Base-by-base conservation (phyloP, 2,797 vertebrate species). In the Coregonus ussuriensis region DNA sequence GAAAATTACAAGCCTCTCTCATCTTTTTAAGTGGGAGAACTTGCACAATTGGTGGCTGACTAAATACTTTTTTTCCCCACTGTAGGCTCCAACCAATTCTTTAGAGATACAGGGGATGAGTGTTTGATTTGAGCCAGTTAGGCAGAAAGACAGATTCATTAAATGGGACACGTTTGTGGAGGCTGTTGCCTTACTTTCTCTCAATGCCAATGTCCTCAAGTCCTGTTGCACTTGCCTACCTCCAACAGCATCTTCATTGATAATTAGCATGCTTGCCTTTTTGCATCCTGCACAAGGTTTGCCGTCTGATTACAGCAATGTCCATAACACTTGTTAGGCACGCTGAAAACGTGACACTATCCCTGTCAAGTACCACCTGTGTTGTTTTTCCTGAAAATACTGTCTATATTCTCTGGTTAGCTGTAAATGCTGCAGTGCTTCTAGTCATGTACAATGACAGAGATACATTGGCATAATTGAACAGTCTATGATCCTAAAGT, bases 121-220 rank as follows among this genome's bases (percentile, higher is more conserved):
- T 63, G 35, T 74, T 47, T 6, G 29, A 33, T 79, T 74, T 51
- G 51, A 79, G 51, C 59, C 68, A 59, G 9, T 18, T 72, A 74
- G 65, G 80, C 33, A 21, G 41, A 79, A 75, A 79, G 68, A 75
- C 77, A 75, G 63, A n/a, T 16, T 53, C 29, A 6, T 67, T 54
- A 78, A 71, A 65, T 18, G 1, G 56, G 56, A 59, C 16, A 52
- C 11, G 67, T 71, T 74, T 67, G 59, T 5, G 56, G 56, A 59
- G 56, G 56, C 15, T n/a, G 56, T n/a, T 59, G 4, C 6, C n/a
- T 33, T 35, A 16, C 66, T 47, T 33, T 35, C 31, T 37, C 31
- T 25, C 62, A 11, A n/a, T n/a, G 11, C 62, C 25, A 65, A 21
- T 65, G 62, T 65, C 7, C n/a, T 21, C 6, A 65, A 21, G 21